Base-by-base conservation (phyloP, 2,113 vertebrate genomes). In the Tympanuchus pallidicinctus region DNA sequence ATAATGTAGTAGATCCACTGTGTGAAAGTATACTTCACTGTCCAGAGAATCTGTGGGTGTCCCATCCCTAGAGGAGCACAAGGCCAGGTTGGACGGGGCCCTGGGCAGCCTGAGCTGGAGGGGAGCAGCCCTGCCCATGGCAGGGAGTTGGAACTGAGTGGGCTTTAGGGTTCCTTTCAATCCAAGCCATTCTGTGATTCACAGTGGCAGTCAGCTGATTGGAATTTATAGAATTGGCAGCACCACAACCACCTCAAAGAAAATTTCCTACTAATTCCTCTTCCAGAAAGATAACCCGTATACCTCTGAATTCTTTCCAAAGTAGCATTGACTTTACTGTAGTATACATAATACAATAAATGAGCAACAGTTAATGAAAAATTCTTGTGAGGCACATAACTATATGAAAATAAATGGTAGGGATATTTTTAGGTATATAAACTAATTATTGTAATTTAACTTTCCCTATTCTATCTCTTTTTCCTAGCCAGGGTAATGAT, bases 361-460 rank as follows among this genome's bases (percentile, higher is more conserved):
- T 93, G 93, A 74, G 32, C 77, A 57, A 40, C 52, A 81, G 50
- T 67, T 96, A 92, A 96, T 94, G 86, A 87, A 90, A 96, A 92
- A 70, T 86, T 93, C 63, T 50, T 71, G 64, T 93, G 70, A 74
- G 69, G 89, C 80, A 92, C n/a, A 20, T 63, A 92, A 88, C 69
- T 78, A 25, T 72, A 74, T 75, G 82, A 78, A 82, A 85, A 93
- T 88, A 72, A 66, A 91, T 38, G 43, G 90, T 70, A 93, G 60
- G 52, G 77, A n/a, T 88, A 91, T 76, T 95, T 92, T 96, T 66
- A 86, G 92, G 48, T 92, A 87, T 92, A 95, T 94, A 97, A 97
- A 98, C 94, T 94, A 97, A 98, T 97, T 79, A 88, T 67, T 74
- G 85, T 54, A 65, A 93, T 96, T 90, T 95, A 77, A 60, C 36